Conservation (phyloP, 2,113 vertebrate species). For the Rhinoderma darwinii region DNA sequence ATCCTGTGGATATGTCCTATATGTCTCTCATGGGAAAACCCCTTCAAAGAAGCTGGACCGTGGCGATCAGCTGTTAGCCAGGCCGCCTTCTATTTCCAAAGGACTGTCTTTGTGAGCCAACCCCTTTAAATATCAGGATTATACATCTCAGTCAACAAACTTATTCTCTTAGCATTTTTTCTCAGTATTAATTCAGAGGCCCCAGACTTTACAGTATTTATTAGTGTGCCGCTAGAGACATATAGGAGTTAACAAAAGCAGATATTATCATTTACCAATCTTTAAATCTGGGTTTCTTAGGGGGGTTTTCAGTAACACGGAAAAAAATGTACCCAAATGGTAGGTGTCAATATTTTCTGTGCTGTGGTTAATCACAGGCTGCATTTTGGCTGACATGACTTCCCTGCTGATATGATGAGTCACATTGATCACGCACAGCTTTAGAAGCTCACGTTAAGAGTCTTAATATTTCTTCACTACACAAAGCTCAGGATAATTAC, state of each 20-base stretch:
- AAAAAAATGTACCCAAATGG: neutral
- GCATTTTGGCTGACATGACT: neutral
- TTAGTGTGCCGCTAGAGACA: no score
- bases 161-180: no score
- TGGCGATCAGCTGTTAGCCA: no score
- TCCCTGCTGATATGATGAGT: neutral
- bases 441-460: neutral
- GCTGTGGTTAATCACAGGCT: neutral
- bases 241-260: neutral
- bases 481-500: neutral
- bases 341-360: neutral
- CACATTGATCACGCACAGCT: neutral
- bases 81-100: no score
- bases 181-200: no score
- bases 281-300: neutral
- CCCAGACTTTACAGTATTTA: no score
- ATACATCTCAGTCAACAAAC: no score
- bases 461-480: neutral
- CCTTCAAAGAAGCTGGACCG: no score
- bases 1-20: no score
- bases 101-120: no score
- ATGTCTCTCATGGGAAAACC: no score
- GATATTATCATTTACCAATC: neutral
- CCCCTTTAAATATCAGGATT: no score
- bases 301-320: neutral